These are phyloP conservation scores for Cariama cristata DNA, from an alignment of 2,113 vertebrate species.

Conservation along the genomic window DNA sequence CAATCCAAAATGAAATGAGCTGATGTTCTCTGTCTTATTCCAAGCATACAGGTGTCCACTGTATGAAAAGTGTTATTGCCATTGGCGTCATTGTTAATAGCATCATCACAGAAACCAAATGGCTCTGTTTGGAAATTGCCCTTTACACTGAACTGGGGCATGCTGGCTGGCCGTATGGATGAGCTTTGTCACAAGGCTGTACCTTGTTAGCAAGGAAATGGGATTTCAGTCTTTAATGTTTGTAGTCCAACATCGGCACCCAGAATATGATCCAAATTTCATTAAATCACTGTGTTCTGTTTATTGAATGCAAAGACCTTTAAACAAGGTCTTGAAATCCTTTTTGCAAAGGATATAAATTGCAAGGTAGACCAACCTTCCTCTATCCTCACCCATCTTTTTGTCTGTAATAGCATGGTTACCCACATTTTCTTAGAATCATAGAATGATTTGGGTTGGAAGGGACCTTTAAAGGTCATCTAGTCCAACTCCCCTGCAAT, in stretches of 20 bases:
- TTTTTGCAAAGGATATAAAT: background rate
- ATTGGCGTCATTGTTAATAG: background rate
- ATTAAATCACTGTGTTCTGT: background rate
- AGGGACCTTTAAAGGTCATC: background rate
- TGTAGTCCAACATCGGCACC: background rate
- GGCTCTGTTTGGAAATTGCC: background rate
- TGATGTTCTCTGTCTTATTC: background rate
- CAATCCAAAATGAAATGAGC: conserved; percentile 7
- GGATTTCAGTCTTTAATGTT: background rate
- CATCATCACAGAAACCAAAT: background rate
- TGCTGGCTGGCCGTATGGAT: background rate
- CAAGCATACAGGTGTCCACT: conserved; percentile 34
- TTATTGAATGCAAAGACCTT: background rate
- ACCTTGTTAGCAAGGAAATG: background rate
- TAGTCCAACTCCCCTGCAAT: background rate
- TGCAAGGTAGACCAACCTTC: background rate
- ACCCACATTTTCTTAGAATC: background rate
- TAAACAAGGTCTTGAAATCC: background rate
- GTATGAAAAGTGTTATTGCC: background rate
- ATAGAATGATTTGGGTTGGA: background rate
- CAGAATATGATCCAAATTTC: background rate
- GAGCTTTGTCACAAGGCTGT: background rate
- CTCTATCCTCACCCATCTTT: background rate
- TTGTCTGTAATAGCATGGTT: background rate
- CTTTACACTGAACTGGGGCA: background rate